These are phyloP conservation scores for Haliaeetus leucogaster DNA, from an alignment of 2,113 vertebrate species.

Conservation along the genomic window DNA sequence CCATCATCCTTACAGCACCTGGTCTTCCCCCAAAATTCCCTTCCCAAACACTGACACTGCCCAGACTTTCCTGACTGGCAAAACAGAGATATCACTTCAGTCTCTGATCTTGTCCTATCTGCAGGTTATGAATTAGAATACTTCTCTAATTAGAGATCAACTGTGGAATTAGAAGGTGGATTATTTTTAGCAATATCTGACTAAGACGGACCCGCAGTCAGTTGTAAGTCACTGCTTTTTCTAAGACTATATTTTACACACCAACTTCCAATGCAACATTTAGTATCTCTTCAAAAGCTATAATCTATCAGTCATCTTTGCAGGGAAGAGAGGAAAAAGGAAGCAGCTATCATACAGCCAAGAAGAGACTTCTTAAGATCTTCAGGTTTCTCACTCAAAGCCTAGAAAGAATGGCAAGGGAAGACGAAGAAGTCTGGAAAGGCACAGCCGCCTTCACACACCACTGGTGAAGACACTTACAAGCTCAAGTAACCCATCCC, in stretches of 20 bases:
- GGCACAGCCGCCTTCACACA: background rate
- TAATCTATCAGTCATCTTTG: background rate
- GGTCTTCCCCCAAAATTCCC: background rate
- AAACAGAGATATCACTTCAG: background rate
- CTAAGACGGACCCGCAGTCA: background rate
- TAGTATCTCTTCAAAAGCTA: background rate
- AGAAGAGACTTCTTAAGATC: background rate
- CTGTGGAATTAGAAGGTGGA: background rate
- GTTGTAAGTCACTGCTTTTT: background rate
- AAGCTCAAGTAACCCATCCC: background rate
- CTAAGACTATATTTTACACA: background rate
- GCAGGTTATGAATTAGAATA: background rate
- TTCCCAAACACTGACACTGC: background rate
- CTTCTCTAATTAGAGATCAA: background rate
- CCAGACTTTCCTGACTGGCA: background rate
- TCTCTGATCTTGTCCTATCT: background rate
- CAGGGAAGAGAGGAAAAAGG: background rate
- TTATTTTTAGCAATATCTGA: background rate
- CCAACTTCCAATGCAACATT: background rate
- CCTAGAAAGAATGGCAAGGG: background rate
- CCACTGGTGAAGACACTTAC: background rate
- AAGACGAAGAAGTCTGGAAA: background rate
- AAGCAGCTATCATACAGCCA: background rate
- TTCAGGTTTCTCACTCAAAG: background rate
- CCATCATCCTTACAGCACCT: background rate